Evolutionary conservation across 2,888 invertebrate species (phyloP).

Genomic region (Philonicus albiceps): DNA sequence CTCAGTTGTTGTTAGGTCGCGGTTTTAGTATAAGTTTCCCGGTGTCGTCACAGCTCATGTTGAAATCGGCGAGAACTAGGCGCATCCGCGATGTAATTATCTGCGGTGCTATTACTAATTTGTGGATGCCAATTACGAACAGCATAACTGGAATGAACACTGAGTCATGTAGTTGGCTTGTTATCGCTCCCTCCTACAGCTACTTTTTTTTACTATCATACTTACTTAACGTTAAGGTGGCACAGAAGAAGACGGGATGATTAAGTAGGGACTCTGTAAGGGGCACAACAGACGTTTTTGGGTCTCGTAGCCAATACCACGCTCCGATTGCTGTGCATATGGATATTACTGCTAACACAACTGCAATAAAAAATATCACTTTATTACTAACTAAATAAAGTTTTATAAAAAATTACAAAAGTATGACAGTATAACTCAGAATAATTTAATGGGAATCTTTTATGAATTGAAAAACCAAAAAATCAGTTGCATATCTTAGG

Average conservation of each 20-base stretch:
- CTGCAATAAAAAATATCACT: constrained; percentile 64
- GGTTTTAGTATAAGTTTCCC: constrained; percentile 95
- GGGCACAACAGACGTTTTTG: constrained; percentile 89
- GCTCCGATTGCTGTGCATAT: constrained; percentile 93
- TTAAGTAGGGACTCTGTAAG: constrained; percentile 90
- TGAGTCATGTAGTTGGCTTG: background rate
- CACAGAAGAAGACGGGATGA: constrained; percentile 93
- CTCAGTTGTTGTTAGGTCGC: constrained; percentile 67
- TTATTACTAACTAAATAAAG: background rate
- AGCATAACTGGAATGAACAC: constrained; percentile 72
- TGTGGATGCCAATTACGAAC: constrained; percentile 92
- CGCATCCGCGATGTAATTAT: constrained; percentile 93
- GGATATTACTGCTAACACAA: constrained; percentile 84
- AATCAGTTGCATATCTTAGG: too few relatives aligned
- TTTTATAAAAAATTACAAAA: too few relatives aligned
- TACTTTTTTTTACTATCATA: constrained; percentile 29
- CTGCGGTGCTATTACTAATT: constrained; percentile 94
- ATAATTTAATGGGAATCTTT: background rate
- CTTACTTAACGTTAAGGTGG: constrained; percentile 82
- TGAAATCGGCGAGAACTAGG: constrained; percentile 90
- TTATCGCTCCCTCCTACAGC: background rate
- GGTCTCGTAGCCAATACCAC: constrained; percentile 96
- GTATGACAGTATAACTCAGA: too few relatives aligned
- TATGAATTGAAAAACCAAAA: too few relatives aligned
- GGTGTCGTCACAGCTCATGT: constrained; percentile 98